Evolutionary conservation across 2,113 vertebrate species (phyloP), one percentile per base, ranked within the genome.

Genomic region (Lepus europaeus): DNA sequence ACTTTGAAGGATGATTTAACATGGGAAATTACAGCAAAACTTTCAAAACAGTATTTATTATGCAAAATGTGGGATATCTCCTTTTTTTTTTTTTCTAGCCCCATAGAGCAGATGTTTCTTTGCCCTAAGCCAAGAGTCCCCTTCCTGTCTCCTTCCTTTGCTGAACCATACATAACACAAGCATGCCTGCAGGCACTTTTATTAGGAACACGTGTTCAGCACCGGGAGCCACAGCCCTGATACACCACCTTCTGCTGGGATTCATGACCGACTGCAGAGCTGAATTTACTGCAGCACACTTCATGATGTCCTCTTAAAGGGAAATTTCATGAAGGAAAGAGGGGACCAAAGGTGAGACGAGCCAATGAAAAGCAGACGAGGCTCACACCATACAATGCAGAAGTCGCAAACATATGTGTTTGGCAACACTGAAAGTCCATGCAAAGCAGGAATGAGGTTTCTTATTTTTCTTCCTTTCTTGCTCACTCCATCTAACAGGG

Each of bases 121-220:
- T 97, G 96, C 95, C 94, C 94, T 97, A 95, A 98, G 97, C 94
- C 95, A 97, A 89, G 73, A 93, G 95, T 84, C 68, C 72, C 76
- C 89, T 97, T 90, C 91, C 94, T 94, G 82, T 86, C 45, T 89
- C 95, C 73, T 91, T 95, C 91, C 76, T 86, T 90, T 84, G 83
- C 74, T 90, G 93, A 97, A 83, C 25, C 20, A 6, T 36, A 95
- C 20, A 6, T 36, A 95, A 72, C 36, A 87, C 33, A 72, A 88
- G 36, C 33, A 56, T 0, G 51, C 39, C 92, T 91, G 0, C 25
- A 63, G 89, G 90, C 83, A 8, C 49, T 93, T 59, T 80, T 56
- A 78, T 77, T 68, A 70, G 16, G 69, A 96, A 39, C 72, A 96
- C 61, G 27, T 36, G 81, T 85, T 81, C 84, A n/a, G 56, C 59